phyloP scores from a whole-genome alignment of 2,113 vertebrate species.

The Nesoenas mayeri region DNA sequence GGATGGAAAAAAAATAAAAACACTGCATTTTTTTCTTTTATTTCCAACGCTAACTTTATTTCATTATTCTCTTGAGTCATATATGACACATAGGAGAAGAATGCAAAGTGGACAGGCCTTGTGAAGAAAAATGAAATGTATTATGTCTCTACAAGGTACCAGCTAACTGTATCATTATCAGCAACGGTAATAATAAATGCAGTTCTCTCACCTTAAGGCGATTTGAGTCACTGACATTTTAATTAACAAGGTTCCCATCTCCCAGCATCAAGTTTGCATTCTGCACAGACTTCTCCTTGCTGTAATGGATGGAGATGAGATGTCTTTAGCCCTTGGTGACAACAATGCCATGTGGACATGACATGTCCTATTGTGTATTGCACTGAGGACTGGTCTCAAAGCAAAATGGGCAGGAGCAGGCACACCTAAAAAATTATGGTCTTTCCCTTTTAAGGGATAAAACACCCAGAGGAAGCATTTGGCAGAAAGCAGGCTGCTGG shows the following conservation, averaged over 20 bases:
- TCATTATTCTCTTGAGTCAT: neutral
- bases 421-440: neutral
- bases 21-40: fast-evolving
- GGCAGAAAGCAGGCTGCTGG: neutral
- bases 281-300: neutral
- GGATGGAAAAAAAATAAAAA: neutral
- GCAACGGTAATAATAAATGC: constrained; percentile 6
- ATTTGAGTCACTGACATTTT: constrained; percentile 52
- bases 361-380: neutral
- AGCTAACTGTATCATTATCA: neutral
- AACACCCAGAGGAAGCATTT: neutral
- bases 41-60: neutral
- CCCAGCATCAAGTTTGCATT: neutral
- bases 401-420: neutral
- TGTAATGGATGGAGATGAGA: neutral
- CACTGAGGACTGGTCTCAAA: neutral
- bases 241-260: neutral
- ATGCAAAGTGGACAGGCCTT: neutral
- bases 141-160: neutral
- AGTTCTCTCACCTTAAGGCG: constrained; percentile 31
- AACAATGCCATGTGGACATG: fast-evolving
- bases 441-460: neutral
- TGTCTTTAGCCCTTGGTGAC: neutral
- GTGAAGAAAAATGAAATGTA: neutral
- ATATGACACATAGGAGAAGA: neutral